These are phyloP conservation scores for Tupiocoris notatus DNA, from an alignment of 2,888 invertebrate species.

Conservation along the genomic window DNA sequence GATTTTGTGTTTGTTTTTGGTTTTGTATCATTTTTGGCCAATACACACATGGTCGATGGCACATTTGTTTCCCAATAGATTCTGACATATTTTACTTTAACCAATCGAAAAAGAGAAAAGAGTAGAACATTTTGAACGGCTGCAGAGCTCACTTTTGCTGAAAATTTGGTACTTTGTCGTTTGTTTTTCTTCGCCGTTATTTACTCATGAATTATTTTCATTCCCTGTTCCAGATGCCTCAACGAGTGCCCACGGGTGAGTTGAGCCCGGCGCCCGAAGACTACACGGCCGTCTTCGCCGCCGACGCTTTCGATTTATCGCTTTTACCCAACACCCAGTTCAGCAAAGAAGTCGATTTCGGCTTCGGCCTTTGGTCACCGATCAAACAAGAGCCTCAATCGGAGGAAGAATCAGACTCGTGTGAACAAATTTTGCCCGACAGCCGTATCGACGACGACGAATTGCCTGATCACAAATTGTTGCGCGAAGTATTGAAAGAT, in stretches of 20 bases:
- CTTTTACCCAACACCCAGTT: constrained; percentile 65
- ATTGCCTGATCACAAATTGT: constrained; percentile 65
- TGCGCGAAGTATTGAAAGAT: constrained; percentile 78
- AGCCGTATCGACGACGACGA: constrained; percentile 51
- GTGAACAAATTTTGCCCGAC: background rate
- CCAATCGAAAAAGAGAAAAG: too few species aligned
- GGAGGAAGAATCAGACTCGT: constrained; percentile 48
- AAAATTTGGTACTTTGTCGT: too few species aligned
- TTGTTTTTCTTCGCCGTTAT: too few species aligned
- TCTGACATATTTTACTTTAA: too few species aligned
- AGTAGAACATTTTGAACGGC: too few species aligned
- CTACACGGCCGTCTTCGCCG: constrained; percentile 58
- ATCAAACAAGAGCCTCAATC: constrained; percentile 42
- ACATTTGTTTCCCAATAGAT: too few species aligned
- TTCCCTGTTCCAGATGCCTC: constrained; percentile 70
- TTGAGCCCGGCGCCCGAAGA: constrained; percentile 69
- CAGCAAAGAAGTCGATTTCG: constrained; percentile 50
- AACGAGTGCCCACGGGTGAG: constrained; percentile 75
- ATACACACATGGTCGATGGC: too few species aligned
- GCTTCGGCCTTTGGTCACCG: constrained; percentile 43
- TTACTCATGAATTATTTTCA: constrained; percentile 43
- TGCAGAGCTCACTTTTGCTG: too few species aligned
- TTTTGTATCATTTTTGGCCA: too few species aligned
- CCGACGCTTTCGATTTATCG: constrained; percentile 70
- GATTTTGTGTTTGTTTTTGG: too few species aligned